phyloP scores from a whole-genome alignment of 2,888 invertebrate species.

The Cephus nigrinus region DNA sequence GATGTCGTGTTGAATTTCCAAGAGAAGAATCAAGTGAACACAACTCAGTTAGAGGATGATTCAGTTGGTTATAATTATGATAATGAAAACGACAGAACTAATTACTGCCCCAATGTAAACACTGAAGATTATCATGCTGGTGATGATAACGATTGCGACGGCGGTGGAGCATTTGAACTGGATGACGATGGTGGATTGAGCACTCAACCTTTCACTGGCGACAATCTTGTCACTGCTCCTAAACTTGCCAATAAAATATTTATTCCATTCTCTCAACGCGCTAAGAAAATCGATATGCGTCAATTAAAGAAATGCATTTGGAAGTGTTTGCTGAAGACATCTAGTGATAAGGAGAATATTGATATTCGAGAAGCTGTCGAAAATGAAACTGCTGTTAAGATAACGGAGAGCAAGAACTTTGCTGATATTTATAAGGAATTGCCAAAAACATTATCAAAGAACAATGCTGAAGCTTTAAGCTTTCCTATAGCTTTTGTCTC shows the following conservation, averaged over 20 bases:
- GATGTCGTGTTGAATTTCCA: slow-evolving; percentile 17
- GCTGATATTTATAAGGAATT: slow-evolving; percentile 71
- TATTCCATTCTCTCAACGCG: slow-evolving; percentile 83
- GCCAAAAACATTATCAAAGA: slow-evolving; percentile 70
- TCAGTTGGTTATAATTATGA: slow-evolving; percentile 69
- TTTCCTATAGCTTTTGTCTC: slow-evolving; percentile 84
- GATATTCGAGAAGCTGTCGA: neutral
- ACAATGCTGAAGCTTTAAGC: slow-evolving; percentile 79
- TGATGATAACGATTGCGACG: slow-evolving; percentile 48
- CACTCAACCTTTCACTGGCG: slow-evolving; percentile 62
- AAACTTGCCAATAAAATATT: slow-evolving; percentile 75
- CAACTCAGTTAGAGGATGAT: slow-evolving; percentile 4
- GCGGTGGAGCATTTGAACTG: slow-evolving; percentile 33
- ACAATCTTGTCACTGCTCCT: slow-evolving; percentile 76
- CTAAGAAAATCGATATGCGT: slow-evolving; percentile 89
- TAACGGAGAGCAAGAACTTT: slow-evolving; percentile 59
- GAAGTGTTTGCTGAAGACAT: slow-evolving; percentile 67
- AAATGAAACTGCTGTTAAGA: slow-evolving; percentile 15
- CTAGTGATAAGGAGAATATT: slow-evolving; percentile 4
- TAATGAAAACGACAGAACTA: slow-evolving; percentile 69
- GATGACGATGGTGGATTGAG: slow-evolving; percentile 26
- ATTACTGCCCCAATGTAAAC: slow-evolving; percentile 66
- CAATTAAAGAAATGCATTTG: slow-evolving; percentile 83
- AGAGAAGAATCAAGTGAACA: neutral
- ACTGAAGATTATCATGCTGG: slow-evolving; percentile 33